Base-by-base conservation (phyloP, 1,140 invertebrate species). In the Homalodisca vitripennis region DNA sequence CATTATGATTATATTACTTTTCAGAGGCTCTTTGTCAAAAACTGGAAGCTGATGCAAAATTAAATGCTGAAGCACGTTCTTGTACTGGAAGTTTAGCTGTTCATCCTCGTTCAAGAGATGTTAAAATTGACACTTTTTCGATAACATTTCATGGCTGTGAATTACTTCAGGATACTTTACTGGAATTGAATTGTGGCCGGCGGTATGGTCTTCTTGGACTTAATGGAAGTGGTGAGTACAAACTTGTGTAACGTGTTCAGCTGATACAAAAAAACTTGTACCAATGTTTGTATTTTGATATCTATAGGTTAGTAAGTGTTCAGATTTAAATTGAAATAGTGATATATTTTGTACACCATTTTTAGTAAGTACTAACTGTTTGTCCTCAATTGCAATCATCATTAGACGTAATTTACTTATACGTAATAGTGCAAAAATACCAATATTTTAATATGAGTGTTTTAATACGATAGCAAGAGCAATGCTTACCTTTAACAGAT, bases 121-220 rank as follows among this genome's bases (percentile, higher is more conserved):
- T 99, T 30, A 99, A 99, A 81, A 97, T 99, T 76, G 92, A 93
- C 66, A 98, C 95, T 78, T 92, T 99, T 77, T 98, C 97, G 34
- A 94, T 99, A 65, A 98, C 95, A 60, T 99, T 99, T 80, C 97
- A 99, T 80, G 98, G 98, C 57, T 87, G 89, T 75, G 98, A 99
- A 84, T 83, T 99, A 68, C 84, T 99, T 60, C 91, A 93, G 77
- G 98, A 99, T 79, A 98, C 98, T 0, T 90, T 94, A 79, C 82
- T 99, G 0, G 98, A 99, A 81, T 85, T 99, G 75, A 99, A 98
- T 83, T 97, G 94, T 79, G 97, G 97, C 0, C 83, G 96, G 74
- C 87, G 98, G 74, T 99, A 99, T 81, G 98, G 98, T 74, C 84
- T 99, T 0, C 89, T 99, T 74, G 98, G 98, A 68, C 82, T 93